Base-by-base conservation (phyloP, 2,113 vertebrate genomes). In the Zosterops hypoxanthus region DNA sequence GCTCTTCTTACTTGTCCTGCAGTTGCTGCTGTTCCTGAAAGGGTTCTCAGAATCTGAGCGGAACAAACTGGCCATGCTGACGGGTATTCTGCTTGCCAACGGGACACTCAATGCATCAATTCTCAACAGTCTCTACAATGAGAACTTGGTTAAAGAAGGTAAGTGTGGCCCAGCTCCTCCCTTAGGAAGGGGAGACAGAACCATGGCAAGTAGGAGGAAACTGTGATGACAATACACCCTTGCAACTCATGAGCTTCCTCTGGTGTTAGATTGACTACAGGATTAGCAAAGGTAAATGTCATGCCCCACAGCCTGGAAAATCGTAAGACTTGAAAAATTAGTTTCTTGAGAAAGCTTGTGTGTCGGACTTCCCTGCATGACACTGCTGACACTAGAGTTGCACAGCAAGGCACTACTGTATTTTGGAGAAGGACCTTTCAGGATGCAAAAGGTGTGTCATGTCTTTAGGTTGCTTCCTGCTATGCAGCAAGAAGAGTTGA, bases 131-230 rank as follows among this genome's bases (percentile, higher is more conserved):
- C 99, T 99, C 76, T 99, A 98, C 97, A 99, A 99, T 65, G 99
- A 99, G 97, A 99, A 99, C 96, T 98, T 99, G 92, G 99, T 99
- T 92, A 99, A 99, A 98, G 99, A 99, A 98, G 99, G 99, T 99
- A 88, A 75, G 72, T 18, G 72, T 34, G 72, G 24, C 25, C 41
- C 56, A 73, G 1, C 61, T 73, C 14, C 34, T 72, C 36, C 28
- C 19, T 60, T 29, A 47, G 60, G 46, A 25, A 59, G 33, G 57
- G 15, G 34, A 34, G 34, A 25, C 41, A 85, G 49, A 90, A 44
- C 61, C 12, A 2, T n/a, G 44, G 39, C 25, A 59, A 55, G 19
- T 22, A 64, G 77, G 25, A 63, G 22, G 47, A 20, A 82, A 46
- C 10, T 49, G 14, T 16, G 23, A 24, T 34, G 25, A 18, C 16